phyloP scores from a whole-genome alignment of 2,797 vertebrate genomes.

The Diceros bicornis region DNA sequence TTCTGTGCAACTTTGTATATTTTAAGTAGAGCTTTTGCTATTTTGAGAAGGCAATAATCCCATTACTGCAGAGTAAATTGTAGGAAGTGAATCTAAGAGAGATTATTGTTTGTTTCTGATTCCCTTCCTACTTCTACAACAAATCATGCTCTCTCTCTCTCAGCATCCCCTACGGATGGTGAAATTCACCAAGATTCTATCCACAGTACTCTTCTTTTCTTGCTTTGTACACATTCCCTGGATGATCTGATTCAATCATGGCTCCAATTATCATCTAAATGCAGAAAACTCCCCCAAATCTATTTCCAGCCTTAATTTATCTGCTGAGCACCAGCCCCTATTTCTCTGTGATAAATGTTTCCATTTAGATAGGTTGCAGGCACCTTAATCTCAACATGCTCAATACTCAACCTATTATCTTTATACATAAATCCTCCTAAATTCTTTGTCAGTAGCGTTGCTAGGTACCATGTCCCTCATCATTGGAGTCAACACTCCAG shows the following conservation, averaged over 20 bases:
- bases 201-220: background rate
- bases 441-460: background rate
- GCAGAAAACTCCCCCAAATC: background rate
- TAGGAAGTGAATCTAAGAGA: background rate
- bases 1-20: conserved; percentile 35
- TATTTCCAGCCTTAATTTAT: background rate
- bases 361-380: background rate
- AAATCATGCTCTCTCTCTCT: background rate
- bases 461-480: background rate
- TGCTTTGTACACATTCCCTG: background rate
- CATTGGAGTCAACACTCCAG: background rate
- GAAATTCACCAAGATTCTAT: conserved; percentile 4
- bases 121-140: background rate
- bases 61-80: background rate
- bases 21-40: conserved; percentile 30
- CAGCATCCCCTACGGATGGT: background rate
- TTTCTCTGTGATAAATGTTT: conserved; percentile 33
- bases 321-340: background rate
- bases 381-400: background rate
- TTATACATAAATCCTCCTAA: background rate
- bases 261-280: background rate
- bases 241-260: background rate
- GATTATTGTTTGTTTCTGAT: background rate
- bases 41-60: conserved; percentile 2
- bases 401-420: background rate